Conservation (phyloP, 1,140 invertebrate genomes). For the Zeugodacus cucurbitae region DNA sequence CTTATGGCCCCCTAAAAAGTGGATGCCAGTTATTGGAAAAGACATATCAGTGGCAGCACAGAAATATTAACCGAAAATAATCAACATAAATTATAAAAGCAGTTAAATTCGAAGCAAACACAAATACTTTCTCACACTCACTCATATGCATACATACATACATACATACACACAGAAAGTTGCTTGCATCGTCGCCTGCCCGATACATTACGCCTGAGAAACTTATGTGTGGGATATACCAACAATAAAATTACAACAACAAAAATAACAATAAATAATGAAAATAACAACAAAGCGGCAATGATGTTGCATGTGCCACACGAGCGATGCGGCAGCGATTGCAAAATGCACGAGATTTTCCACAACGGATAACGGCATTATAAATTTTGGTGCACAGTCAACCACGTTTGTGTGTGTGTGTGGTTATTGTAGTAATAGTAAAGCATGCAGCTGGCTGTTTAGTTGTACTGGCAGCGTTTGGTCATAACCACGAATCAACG, state of each 20-base stretch:
- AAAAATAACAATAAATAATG: background rate
- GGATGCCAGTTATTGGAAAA: too few species aligned
- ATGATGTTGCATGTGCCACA: background rate
- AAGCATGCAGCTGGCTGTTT: background rate
- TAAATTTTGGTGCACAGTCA: background rate
- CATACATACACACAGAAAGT: background rate
- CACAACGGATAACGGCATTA: background rate
- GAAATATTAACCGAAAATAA: background rate
- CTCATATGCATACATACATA: background rate
- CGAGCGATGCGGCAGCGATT: background rate
- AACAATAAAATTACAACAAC: background rate
- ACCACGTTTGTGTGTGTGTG: too few species aligned
- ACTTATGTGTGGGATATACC: background rate
- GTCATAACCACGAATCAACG: slow-evolving; percentile 28
- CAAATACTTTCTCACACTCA: too few species aligned
- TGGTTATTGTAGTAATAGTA: background rate
- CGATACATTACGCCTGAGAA: background rate
- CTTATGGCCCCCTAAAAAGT: too few species aligned
- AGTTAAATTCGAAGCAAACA: background rate
- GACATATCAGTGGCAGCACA: background rate
- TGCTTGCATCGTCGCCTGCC: background rate
- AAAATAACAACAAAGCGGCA: background rate
- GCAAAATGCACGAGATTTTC: background rate
- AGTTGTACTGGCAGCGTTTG: background rate
- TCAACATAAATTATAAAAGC: slow-evolving; percentile 18